phyloP scores from a whole-genome alignment of 1,140 invertebrate genomes.

The Drosophila lini region DNA sequence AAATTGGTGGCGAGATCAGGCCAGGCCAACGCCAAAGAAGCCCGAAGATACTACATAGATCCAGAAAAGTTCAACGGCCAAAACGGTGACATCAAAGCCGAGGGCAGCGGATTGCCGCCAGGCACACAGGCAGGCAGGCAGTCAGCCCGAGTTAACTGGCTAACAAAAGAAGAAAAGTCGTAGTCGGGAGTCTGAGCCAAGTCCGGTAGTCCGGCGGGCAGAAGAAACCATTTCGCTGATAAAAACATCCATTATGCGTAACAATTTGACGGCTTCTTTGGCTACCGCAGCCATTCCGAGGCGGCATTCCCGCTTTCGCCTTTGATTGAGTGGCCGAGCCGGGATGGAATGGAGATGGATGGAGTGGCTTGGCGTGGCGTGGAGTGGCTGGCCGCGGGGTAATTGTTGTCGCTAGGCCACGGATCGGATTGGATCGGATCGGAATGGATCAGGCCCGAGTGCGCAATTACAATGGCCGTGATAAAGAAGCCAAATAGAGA shows the following conservation, averaged over 20 bases:
- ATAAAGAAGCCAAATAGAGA: slow-evolving; percentile 44
- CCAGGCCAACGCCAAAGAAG: slow-evolving; percentile 15
- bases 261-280: slow-evolving; percentile 83
- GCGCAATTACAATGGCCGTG: slow-evolving; percentile 76
- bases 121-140: slow-evolving; percentile 14
- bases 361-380: background rate
- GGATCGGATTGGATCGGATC: slow-evolving; percentile 9
- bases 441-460: slow-evolving; percentile 55
- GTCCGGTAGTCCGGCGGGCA: slow-evolving; percentile 70
- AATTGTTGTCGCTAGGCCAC: slow-evolving; percentile 75
- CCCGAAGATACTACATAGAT: background rate
- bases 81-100: slow-evolving; percentile 71
- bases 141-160: slow-evolving; percentile 11
- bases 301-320: slow-evolving; percentile 52
- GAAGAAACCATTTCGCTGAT: slow-evolving; percentile 78
- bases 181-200: slow-evolving; percentile 29
- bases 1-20: slow-evolving; percentile 20
- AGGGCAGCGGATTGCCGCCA: slow-evolving; percentile 58
- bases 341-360: slow-evolving; percentile 2
- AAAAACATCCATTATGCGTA: slow-evolving; percentile 83
- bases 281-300: slow-evolving; percentile 61
- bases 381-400: slow-evolving; percentile 63
- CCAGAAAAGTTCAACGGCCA: slow-evolving; percentile 67
- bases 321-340: slow-evolving; percentile 74
- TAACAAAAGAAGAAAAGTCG: slow-evolving; percentile 38